Base-by-base conservation (phyloP, 2,113 vertebrate species). In the Larimichthys crocea region DNA sequence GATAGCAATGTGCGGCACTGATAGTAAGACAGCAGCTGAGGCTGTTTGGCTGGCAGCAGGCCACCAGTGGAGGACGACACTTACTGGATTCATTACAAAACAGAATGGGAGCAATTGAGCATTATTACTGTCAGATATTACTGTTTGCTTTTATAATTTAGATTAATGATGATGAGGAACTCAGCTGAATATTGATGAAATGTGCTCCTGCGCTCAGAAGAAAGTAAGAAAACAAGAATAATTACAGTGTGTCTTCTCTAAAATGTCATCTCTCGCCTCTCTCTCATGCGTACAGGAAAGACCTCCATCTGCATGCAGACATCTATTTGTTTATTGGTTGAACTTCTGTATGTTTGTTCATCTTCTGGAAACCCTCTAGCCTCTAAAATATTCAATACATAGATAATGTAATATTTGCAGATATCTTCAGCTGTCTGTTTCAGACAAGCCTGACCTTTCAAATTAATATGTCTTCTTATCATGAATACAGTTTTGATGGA, bases 381-480 rank as follows among this genome's bases (percentile, higher is more conserved):
- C 35, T 72, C 52, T 26, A 22, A 75, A 57, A 59, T 7, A 46
- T 77, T 79, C 67, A 59, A 60, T 48, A 71, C 64, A 82, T 26
- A 74, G 71, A 73, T 78, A 74, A 76, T 84, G 70, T 46, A 67
- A 86, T 86, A 80, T 82, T 84, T 77, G 81, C 78, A 77, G 71
- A 82, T 80, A 76, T 59, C 73, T 70, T 74, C 59, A 24, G 59
- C 61, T 68, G 63, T 84, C 66, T 57, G 55, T 60, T 49, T 67
- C 52, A 72, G 82, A 74, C 73, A 55, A 65, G 74, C 16, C 62
- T 85, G 86, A 86, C 85, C 80, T 90, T 89, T 86, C 35, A 79
- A 77, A 78, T 68, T 63, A 88, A 84, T 85, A 53, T 61, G 79
- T 87, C 78, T 73, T 72, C 77, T 63, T 71, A 73, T 86, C 19